Evolutionary conservation across 2,113 vertebrate species (phyloP), one percentile per base, ranked within the genome.

Genomic region (Tupaia chinensis): DNA sequence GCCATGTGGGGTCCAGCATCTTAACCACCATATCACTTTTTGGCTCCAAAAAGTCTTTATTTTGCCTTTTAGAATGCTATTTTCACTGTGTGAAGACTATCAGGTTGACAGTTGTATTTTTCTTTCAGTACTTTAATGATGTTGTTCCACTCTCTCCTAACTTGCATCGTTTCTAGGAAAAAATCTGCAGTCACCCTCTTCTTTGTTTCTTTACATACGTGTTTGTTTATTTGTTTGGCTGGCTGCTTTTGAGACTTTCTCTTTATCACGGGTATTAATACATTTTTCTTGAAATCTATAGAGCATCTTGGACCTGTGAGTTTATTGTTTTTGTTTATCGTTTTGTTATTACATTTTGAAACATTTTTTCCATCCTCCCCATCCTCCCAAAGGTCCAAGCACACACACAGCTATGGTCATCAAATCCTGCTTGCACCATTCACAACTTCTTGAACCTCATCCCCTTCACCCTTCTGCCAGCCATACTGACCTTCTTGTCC

Each of bases 401-500:
- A 10, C 32, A 13, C 53, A 4, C 16, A 16, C 0, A 7, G 14
- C 6, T 0, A 7, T 19, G 34, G 53, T 1, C 29, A 54, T 17
- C 23, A n/a, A 54, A 22, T 6, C 29, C 9, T 3, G 13, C 0
- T 61, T 6, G 22, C 6, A 9, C 29, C 1, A 10, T 34, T n/a
- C 3, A 0, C 0, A 19, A 20, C 19, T 63, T 9, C 73, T 10
- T 1, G 4, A 27, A 27, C 19, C 72, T 69, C 27, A 0, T 6
- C 13, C 0, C 17, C 27, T 12, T 13, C 69, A 7, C 1, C 13
- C 23, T 9, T 7, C 53, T 15, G 25, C 32, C 10, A 7, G 72
- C 20, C 16, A 3, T 7, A 0, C 56, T 0, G 0, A 0, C 17
- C 15, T 15, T 34, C 25, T n/a, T 2, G 29, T 17, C 5, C 79